Evolutionary conservation across 1,140 invertebrate species (phyloP), one percentile per base, ranked within the genome.

Genomic region (Drosophila lacertosa): DNA sequence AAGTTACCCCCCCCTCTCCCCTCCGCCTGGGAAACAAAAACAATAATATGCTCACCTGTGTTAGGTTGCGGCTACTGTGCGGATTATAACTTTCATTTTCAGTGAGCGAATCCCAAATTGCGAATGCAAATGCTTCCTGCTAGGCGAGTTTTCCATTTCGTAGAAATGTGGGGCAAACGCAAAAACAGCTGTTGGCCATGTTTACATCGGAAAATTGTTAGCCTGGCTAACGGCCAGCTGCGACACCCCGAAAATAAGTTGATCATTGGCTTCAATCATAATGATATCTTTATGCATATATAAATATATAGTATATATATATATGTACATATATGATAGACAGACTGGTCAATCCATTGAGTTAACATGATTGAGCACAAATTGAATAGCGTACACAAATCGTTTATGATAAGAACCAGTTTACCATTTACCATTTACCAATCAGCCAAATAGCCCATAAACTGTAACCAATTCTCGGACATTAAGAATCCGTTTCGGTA

Each of bases 21-120:
- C n/a, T n/a, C n/a, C n/a, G n/a, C n/a, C n/a, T n/a, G n/a, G n/a
- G n/a, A n/a, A n/a, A n/a, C n/a, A n/a, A n/a, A 37, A 33, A 33
- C 45, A 68, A 62, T 68, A 60, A 69, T 62, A 69, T 47, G n/a
- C 24, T 35, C 54, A 16, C 18, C 44, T 24, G 35, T 40, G 22
- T n/a, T n/a, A n/a, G 48, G n/a, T 4, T 55, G 51, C 15, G 53
- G 51, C 62, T 39, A 22, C 44, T 45, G 47, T 42, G 50, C 57
- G 54, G 65, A 86, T 81, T 70, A 88, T 82, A 75, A 77, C 82
- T 86, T 86, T 86, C 82, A 80, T 80, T 86, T 89, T 89, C 77
- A 58, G 66, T 58, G 62, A 33, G 47, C 79, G 65, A 71, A 70
- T 79, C 48, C 47, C 35, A 59, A 62, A 76, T 76, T 65, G 76